These are phyloP conservation scores for Enteromius thamalakanensis DNA, from an alignment of 2,797 vertebrate species.

Conservation along the genomic window DNA sequence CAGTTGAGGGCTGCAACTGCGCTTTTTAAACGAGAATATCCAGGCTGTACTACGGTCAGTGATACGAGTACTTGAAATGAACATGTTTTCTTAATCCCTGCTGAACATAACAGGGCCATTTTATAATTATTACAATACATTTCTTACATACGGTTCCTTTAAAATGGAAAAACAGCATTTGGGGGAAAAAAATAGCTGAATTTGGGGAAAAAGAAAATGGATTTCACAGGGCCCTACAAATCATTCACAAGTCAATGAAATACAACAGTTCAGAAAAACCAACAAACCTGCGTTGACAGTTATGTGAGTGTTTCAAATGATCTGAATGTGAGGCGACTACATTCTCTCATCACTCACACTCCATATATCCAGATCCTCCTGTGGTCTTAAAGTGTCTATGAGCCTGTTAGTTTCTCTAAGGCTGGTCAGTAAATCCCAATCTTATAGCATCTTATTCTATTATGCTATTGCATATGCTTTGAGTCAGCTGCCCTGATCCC, in stretches of 20 bases:
- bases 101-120: too few relatives aligned
- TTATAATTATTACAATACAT: too few relatives aligned
- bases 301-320: background rate
- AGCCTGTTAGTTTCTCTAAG: constrained; percentile 14
- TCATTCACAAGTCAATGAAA: background rate
- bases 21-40: too few relatives aligned
- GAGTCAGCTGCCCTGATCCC: background rate
- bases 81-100: too few relatives aligned
- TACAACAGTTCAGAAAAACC: background rate
- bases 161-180: background rate
- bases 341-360: background rate
- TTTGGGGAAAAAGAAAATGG: background rate
- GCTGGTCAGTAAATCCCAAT: background rate
- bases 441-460: background rate
- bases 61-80: too few relatives aligned
- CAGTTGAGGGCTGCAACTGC: too few relatives aligned
- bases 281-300: background rate
- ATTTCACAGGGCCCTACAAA: background rate
- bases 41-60: too few relatives aligned
- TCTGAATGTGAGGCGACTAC: background rate
- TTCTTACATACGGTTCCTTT: too few relatives aligned
- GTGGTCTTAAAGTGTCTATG: background rate
- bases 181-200: too few relatives aligned
- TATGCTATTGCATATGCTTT: too few relatives aligned
- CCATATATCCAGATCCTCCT: constrained; percentile 9